Evolutionary conservation across 2,113 vertebrate species (phyloP).

Genomic region (Orientallactaga bullata): DNA sequence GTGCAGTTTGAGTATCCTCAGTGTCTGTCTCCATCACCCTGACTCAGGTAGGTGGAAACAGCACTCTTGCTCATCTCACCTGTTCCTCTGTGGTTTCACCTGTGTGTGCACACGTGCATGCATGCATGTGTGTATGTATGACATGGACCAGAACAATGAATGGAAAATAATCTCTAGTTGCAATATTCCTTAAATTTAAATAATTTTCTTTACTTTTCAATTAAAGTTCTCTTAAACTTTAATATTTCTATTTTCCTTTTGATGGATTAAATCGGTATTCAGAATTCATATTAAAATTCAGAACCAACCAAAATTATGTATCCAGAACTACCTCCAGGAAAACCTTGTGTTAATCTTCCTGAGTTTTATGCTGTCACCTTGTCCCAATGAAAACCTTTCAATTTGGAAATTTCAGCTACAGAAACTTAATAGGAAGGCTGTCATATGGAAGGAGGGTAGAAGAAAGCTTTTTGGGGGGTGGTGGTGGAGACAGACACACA

Average conservation of each 20-base stretch:
- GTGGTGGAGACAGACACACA: too few relatives aligned
- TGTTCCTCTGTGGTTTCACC: too few relatives aligned
- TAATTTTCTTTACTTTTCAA: neutral
- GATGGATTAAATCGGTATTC: neutral
- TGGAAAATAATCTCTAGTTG: neutral
- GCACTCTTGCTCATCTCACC: too few relatives aligned
- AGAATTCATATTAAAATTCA: neutral
- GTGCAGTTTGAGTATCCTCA: too few relatives aligned
- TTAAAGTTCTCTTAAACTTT: conserved; percentile 7
- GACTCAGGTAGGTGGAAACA: too few relatives aligned
- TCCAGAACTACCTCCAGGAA: neutral
- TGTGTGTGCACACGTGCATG: too few relatives aligned
- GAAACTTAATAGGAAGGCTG: neutral
- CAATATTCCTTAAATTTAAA: conserved; percentile 20
- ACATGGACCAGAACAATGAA: neutral
- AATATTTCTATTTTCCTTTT: neutral
- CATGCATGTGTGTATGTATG: neutral
- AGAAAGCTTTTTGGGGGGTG: too few relatives aligned
- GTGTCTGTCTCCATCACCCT: too few relatives aligned
- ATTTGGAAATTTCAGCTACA: neutral
- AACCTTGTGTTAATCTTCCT: conserved; percentile 8
- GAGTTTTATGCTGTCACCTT: neutral
- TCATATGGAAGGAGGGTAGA: too few relatives aligned
- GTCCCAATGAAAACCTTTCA: neutral
- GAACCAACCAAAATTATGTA: neutral